Evolutionary conservation across 2,113 vertebrate genomes (phyloP), one percentile per base, ranked within the genome.

Genomic region (Megaceryle torquata): DNA sequence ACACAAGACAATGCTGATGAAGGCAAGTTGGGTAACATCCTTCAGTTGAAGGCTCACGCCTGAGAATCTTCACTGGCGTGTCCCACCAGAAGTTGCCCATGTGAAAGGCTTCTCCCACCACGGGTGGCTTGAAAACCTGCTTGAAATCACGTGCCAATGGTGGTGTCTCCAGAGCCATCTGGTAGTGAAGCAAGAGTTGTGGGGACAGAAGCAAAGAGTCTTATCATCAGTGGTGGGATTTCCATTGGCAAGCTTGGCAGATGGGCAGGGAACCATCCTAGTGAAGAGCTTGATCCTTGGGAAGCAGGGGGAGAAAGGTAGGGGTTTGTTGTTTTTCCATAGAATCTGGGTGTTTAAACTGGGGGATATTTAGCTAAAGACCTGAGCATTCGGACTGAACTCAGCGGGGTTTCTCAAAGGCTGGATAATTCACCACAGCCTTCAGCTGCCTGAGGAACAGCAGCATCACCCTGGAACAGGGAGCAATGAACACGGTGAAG

Each of bases 401-500:
- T 35, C 35, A 6, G 3, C 37, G 20, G 53, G 33, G 29, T 6
- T 59, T 68, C 50, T 26, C 53, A 13, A 37, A 43, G 44, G 33
- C 53, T 17, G 59, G 29, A 1, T 48, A 12, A 48, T 72, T 69
- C 59, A 54, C 26, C 37, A n/a, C 17, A 3, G 5, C 33, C 39
- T 60, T 64, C 3, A 0, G 39, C 75, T 31, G 64, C 16, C 44
- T 51, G 72, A 50, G 31, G 48, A 80, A 17, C 2, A 3, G 31
- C 24, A 29, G 16, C 53, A n/a, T 2, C 72, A 24, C 35, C 35
- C 39, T 3, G 51, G 29, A 26, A 61, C 33, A n/a, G 11, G 60
- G 44, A 60, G 56, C 1, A 2, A 12, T 5, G 15, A 43, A 33
- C 9, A 5, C 1, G 6, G 25, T 1, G 33, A 20, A 25, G 0